phyloP scores from a whole-genome alignment of 2,888 invertebrate species.

The Sinohyriopsis cumingii region DNA sequence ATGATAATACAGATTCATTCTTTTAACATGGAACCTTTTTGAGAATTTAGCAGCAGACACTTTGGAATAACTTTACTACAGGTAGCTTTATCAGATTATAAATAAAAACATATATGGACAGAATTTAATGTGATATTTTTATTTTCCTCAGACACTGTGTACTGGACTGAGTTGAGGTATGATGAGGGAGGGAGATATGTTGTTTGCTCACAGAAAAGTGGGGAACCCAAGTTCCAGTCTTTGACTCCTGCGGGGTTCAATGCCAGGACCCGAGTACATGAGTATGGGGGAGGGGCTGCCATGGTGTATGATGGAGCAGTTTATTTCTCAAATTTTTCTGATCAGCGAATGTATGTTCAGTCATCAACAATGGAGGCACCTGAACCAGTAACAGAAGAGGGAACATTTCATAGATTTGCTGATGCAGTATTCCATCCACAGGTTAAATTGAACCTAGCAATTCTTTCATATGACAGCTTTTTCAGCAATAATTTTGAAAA shows the following conservation, averaged over 20 bases:
- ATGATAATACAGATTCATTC: too few relatives aligned
- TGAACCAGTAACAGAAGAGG: slow-evolving; percentile 52
- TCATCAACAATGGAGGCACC: slow-evolving; percentile 42
- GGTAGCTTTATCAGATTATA: too few relatives aligned
- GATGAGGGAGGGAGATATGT: slow-evolving; percentile 66
- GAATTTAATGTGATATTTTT: too few relatives aligned
- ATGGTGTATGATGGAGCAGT: slow-evolving; percentile 59
- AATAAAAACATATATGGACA: not conserved
- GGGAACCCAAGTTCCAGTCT: slow-evolving; percentile 27
- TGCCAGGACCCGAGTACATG: slow-evolving; percentile 70
- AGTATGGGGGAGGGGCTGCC: slow-evolving; percentile 73
- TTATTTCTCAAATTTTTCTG: slow-evolving; percentile 67
- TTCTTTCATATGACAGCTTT: too few relatives aligned
- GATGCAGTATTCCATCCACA: slow-evolving; percentile 53
- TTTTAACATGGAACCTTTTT: too few relatives aligned
- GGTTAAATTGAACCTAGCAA: slow-evolving; percentile 36
- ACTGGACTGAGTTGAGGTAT: slow-evolving; percentile 65
- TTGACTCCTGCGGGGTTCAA: slow-evolving; percentile 66
- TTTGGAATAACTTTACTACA: too few relatives aligned
- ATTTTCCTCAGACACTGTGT: slow-evolving; percentile 55
- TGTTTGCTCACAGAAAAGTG: slow-evolving; percentile 55
- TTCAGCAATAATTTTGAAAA: too few relatives aligned
- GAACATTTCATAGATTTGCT: slow-evolving; percentile 57
- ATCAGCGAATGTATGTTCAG: slow-evolving; percentile 66
- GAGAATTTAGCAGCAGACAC: too few relatives aligned